Base-by-base conservation (phyloP, 1,140 invertebrate genomes). In the Drosophila arawakana region DNA sequence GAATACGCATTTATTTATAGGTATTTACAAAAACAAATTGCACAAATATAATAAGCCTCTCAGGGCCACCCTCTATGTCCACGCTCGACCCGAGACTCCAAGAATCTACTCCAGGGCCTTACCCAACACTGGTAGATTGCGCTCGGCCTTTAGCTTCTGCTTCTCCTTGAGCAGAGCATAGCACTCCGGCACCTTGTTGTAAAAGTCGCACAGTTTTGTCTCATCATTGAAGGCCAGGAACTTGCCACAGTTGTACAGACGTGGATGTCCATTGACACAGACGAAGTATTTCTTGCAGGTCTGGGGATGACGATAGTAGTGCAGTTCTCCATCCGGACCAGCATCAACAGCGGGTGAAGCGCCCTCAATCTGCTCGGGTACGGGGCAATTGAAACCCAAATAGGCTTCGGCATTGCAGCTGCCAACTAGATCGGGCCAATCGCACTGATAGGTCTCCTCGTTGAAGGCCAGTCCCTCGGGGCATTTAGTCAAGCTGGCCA, bases 391-490 rank as follows among this genome's bases (percentile, higher is more conserved):
- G 90, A 96, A 96, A 15, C 95, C 95, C 8, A 96, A 91, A 80
- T 93, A 96, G 10, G 94, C 95, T 94, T 97, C 96, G 52, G 95
- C 95, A 86, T 97, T 95, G 81, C 96, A 97, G 57, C 95, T 95
- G 1, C 93, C 83, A 2, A 96, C 96, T 76, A 96, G 94, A 93
- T 97, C 97, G 1, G 96, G 96, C 97, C 97, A 98, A 73, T 97
- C 96, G 89, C 97, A 98, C 39, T 95, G 94, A 78, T 97, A 96
- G 2, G 93, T 95, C 50, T 95, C 94, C 7, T 95, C 93, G 86
- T 96, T 97, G 92, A 97, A 98, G 6, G 97, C 97, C 11, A 98
- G 93, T 15, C 97, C 97, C 91, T 97, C 96, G 0, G 96, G 96
- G 86, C 97, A 97, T 11, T 95, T 94, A 79, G 91, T 92, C 13